Base-by-base conservation (phyloP, 2,113 vertebrate species). In the Ptilorrhoa leucosticta region DNA sequence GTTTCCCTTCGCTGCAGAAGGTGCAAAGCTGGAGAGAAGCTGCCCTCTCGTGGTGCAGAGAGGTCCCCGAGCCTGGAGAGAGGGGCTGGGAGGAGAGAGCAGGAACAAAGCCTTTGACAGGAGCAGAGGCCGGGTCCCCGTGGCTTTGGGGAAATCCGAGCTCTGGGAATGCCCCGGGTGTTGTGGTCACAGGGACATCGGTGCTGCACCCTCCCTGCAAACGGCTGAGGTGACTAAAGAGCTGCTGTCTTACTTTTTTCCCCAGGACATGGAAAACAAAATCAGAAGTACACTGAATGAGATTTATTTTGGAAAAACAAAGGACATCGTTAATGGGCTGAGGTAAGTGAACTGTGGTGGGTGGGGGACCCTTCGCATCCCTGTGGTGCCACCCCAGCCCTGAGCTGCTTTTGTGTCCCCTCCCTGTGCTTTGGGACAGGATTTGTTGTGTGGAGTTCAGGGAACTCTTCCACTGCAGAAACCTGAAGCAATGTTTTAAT, bases 281-380 rank as follows among this genome's bases (percentile, higher is more conserved):
- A 99, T 99, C 98, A 98, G 99, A 97, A 99, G 99, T 98, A 99
- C 99, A 39, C 98, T 99, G 98, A 99, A 99, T 33, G 99, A 99
- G 98, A 99, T 99, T 97, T 99, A 99, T 98, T 99, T 99, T 96
- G 99, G 99, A 71, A 99, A 99, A 96, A 99, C 99, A 90, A 99
- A 99, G 98, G 99, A 99, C 97, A 99, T 99, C 22, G 99, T 99
- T 91, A 99, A 99, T 21, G 99, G 99, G 92, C 98, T 99, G 96
- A 99, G 99, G 99, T 99, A 99, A 95, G 31, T 61, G 50, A 30
- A 6, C n/a, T 69, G 48, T 40, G 18, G 31, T 16, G 56, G 8
- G 7, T 23, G 2, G 7, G 6, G 57, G 14, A 37, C 13, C 12
- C 70, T 68, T 66, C 1, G 0, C 24, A 12, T 28, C 69, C 53